A percentile compares a stretch with the other conserved stretches of the same genome.
These are phyloP conservation scores for pig (Sus scrofa) DNA, from an alignment of 2,113 vertebrate genomes.

Conservation along the genomic window T2T-Sscrofa CM000817.6:107136001-107136500, in stretches of 20 bases:
- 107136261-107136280: background rate
- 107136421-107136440: background rate
- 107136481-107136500: background rate
- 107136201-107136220: background rate
- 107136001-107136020: background rate
- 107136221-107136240: background rate
- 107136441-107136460: background rate
- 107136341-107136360: background rate
- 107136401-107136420: background rate
- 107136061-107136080: background rate
- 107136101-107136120: background rate
- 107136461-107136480: background rate
- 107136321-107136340: background rate
- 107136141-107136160: background rate
- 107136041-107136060: background rate
- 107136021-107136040: background rate
- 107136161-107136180: background rate
- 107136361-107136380: background rate
- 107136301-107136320: background rate
- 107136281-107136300: background rate
- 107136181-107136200: rapidly evolving
- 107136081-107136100: background rate
- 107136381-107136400: background rate
- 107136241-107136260: background rate
- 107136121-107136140: background rate